phyloP scores from a whole-genome alignment of 2,797 vertebrate genomes.

The Bryconaethiops microstoma region DNA sequence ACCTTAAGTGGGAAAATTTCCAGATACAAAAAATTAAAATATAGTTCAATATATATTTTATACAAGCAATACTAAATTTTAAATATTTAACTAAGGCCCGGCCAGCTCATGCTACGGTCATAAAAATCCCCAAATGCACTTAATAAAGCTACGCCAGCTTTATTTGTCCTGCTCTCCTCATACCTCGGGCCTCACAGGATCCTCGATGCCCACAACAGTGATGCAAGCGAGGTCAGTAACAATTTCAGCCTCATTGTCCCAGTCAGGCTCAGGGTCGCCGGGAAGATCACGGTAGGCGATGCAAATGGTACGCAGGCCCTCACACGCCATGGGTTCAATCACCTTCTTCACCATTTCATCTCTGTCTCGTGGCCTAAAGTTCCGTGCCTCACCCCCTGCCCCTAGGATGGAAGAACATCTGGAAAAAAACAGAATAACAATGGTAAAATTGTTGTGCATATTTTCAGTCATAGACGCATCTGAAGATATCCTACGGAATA shows the following conservation, averaged over 20 bases:
- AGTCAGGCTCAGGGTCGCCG: conserved; percentile 82
- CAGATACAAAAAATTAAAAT: too few species aligned
- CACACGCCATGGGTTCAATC: conserved; percentile 92
- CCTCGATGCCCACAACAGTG: conserved; percentile 90
- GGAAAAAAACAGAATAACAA: neutral
- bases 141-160: too few species aligned
- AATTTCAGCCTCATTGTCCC: conserved; percentile 88
- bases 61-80: too few species aligned
- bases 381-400: conserved; percentile 74
- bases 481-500: too few species aligned
- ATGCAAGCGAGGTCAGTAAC: conserved; percentile 87
- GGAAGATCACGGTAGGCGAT: conserved; percentile 87
- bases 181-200: conserved; percentile 92
- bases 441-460: neutral
- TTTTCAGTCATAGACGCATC: neutral
- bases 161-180: neutral
- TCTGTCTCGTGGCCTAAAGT: conserved; percentile 84
- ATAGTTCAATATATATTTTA: too few species aligned
- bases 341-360: conserved; percentile 90
- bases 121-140: neutral
- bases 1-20: conserved; percentile 70
- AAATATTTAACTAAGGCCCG: neutral
- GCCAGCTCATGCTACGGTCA: neutral
- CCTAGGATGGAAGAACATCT: conserved; percentile 85
- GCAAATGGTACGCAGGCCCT: conserved; percentile 90